Evolutionary conservation across 2,888 invertebrate genomes (phyloP).

Genomic region (Sinodicranocentrus sp.): DNA sequence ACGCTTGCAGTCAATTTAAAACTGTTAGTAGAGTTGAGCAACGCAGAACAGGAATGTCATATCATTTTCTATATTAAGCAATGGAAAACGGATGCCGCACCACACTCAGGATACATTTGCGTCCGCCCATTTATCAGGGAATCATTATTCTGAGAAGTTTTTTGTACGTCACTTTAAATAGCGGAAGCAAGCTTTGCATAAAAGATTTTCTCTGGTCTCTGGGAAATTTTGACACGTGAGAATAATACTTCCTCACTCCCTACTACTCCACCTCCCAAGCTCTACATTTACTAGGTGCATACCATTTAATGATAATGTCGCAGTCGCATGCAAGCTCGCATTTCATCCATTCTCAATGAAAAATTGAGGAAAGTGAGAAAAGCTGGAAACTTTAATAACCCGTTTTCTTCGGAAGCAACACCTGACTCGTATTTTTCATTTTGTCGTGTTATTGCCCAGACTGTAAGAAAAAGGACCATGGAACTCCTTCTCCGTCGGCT

Average conservation of each 20-base stretch:
- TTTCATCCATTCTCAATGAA: constrained; percentile 1
- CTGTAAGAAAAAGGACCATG: neutral
- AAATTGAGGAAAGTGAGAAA: constrained; percentile 19
- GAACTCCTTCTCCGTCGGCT: neutral
- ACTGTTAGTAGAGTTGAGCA: too few species aligned
- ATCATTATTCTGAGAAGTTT: constrained; percentile 6
- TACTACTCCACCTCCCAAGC: constrained; percentile 3
- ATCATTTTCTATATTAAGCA: too few species aligned
- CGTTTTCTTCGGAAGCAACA: constrained; percentile 31
- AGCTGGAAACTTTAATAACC: constrained; percentile 44
- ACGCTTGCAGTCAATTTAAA: too few species aligned
- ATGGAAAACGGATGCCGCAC: too few species aligned
- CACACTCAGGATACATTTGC: too few species aligned
- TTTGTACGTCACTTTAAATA: constrained; percentile 6
- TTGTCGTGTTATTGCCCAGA: constrained; percentile 9
- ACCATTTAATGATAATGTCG: constrained; percentile 3
- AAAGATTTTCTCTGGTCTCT: neutral
- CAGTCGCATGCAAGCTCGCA: neutral
- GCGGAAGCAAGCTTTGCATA: neutral
- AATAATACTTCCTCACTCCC: neutral
- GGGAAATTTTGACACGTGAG: neutral
- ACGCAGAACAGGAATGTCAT: too few species aligned
- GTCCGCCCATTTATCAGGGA: neutral
- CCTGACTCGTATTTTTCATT: constrained; percentile 47
- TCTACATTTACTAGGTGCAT: neutral